phyloP scores from a whole-genome alignment of 2,113 vertebrate species.

The Cebus imitator region DNA sequence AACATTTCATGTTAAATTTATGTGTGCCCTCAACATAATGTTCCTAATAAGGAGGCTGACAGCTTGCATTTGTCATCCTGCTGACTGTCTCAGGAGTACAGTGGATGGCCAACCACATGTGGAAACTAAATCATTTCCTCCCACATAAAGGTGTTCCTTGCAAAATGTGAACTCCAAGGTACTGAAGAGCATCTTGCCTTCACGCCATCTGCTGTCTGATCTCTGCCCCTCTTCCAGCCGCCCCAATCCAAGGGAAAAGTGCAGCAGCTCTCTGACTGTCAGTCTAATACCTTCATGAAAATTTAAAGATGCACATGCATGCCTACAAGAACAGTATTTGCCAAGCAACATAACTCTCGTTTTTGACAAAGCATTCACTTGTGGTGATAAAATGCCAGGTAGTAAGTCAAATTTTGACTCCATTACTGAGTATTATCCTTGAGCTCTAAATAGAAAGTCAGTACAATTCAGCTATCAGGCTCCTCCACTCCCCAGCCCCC shows the following conservation, averaged over 20 bases:
- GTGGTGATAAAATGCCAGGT: conserved; percentile 61
- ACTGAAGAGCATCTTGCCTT: neutral
- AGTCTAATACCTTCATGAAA: conserved; percentile 22
- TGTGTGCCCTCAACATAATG: neutral
- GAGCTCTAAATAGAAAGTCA: conserved; percentile 57
- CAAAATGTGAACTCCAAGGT: neutral
- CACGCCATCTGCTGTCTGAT: neutral
- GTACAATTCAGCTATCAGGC: conserved; percentile 45
- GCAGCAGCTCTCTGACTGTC: neutral
- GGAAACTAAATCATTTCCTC: conserved; percentile 35
- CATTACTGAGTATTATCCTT: conserved; percentile 60
- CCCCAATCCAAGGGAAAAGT: neutral
- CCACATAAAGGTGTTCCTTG: conserved; percentile 12
- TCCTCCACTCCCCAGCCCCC: conserved; percentile 1
- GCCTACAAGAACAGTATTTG: conserved; percentile 29
- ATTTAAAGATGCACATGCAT: neutral
- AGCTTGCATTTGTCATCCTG: conserved; percentile 48
- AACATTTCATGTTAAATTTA: conserved; percentile 32
- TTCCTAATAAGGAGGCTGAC: conserved; percentile 45
- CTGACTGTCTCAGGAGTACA: conserved; percentile 10
- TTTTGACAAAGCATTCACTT: conserved; percentile 47
- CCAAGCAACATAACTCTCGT: conserved; percentile 10
- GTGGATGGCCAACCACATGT: neutral
- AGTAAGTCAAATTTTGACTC: conserved; percentile 69
- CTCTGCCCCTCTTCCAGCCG: neutral